A percentile compares a stretch with the other conserved stretches of the same genome.
These are phyloP conservation scores for Meloidogyne chitwoodi DNA, from an alignment of 1,140 invertebrate species.

Conservation along the genomic window DNA sequence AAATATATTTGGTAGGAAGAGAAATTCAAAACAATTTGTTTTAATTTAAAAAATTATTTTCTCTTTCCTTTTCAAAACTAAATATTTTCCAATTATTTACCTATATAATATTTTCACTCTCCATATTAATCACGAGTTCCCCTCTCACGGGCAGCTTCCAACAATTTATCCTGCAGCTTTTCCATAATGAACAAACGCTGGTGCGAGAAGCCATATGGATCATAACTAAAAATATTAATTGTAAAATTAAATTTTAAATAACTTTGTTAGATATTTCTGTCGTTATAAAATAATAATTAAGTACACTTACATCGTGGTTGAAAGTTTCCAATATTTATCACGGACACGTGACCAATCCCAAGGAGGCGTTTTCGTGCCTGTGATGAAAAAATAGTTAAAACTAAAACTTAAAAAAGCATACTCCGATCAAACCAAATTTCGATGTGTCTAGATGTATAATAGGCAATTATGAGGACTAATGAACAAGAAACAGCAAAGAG, in stretches of 20 bases:
- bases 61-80: background rate
- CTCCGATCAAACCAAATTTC: conserved; percentile 51
- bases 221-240: conserved; percentile 25
- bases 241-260: background rate
- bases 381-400: background rate
- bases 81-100: background rate
- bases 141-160: conserved; percentile 53
- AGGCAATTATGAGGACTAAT: conserved; percentile 33
- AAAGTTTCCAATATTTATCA: conserved; percentile 24
- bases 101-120: background rate
- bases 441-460: conserved; percentile 39
- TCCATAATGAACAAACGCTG: conserved; percentile 52
- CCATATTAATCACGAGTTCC: conserved; percentile 38
- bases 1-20: background rate
- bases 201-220: conserved; percentile 43
- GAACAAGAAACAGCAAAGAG: background rate
- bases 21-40: background rate
- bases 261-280: too few species aligned
- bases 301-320: conserved; percentile 1
- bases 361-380: conserved; percentile 35
- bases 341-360: conserved; percentile 47
- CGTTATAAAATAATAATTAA: background rate
- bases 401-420: background rate
- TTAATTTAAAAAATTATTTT: too few species aligned
- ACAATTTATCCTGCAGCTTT: conserved; percentile 51